Evolutionary conservation across 2,113 vertebrate species (phyloP).

Genomic region (Seriola rivoliana): DNA sequence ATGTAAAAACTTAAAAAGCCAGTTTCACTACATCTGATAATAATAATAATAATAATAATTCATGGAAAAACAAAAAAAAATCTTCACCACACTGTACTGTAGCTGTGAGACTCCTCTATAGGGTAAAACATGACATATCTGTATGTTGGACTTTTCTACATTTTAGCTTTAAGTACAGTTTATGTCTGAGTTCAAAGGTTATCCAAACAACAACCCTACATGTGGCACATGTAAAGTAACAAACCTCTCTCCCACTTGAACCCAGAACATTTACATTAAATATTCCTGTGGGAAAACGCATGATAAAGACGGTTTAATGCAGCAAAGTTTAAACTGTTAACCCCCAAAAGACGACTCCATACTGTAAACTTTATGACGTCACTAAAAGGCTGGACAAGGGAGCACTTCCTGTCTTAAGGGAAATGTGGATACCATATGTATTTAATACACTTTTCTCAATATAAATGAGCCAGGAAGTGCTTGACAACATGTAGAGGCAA

Average conservation of each 20-base stretch:
- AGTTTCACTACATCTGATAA: neutral
- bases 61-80: neutral
- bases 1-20: neutral
- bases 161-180: constrained; percentile 6
- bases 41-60: neutral
- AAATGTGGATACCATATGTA: neutral
- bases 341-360: neutral
- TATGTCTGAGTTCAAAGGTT: constrained; percentile 35
- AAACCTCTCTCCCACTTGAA: constrained; percentile 9
- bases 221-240: constrained; percentile 31
- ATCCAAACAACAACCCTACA: constrained; percentile 46
- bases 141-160: neutral
- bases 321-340: constrained; percentile 31
- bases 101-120: no score
- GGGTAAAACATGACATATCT: neutral
- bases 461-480: neutral
- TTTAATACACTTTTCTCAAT: neutral
- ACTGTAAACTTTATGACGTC: constrained; percentile 33
- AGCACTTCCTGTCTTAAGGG: constrained; percentile 20
- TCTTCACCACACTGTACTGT: neutral
- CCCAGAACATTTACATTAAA: constrained; percentile 24
- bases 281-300: constrained; percentile 30
- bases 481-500: neutral
- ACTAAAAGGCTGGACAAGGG: constrained; percentile 24
- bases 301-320: constrained; percentile 23